A percentile compares a stretch with the other conserved stretches of the same genome.
Conservation (phyloP, 2,797 vertebrate species). For the Ctenopoma kingsleyae region DNA sequence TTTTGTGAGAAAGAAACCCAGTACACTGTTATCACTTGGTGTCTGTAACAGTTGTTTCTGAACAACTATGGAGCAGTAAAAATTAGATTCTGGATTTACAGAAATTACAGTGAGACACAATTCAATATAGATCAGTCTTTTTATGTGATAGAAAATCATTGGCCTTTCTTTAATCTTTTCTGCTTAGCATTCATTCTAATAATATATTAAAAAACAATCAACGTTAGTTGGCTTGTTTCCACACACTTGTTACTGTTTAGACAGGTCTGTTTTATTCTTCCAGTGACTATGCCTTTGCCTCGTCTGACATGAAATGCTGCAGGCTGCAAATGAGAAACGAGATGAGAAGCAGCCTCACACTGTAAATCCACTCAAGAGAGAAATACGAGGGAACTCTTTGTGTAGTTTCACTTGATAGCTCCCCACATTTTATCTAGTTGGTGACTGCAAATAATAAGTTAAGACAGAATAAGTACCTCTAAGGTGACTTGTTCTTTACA, state of each 20-base stretch:
- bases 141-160: too few species aligned
- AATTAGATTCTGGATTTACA: too few species aligned
- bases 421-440: slow-evolving; percentile 21
- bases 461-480: background rate
- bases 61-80: too few species aligned
- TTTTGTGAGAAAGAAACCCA: too few species aligned
- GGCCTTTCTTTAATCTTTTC: background rate
- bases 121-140: too few species aligned
- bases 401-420: slow-evolving; percentile 25
- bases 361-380: slow-evolving; percentile 32
- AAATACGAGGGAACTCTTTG: slow-evolving; percentile 7
- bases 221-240: slow-evolving; percentile 55
- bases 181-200: slow-evolving; percentile 6
- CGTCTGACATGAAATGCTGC: slow-evolving; percentile 36
- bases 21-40: too few species aligned
- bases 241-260: slow-evolving; percentile 26
- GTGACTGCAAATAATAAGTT: slow-evolving; percentile 10
- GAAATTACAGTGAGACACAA: too few species aligned
- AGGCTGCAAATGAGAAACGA: slow-evolving; percentile 31
- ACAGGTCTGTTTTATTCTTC: slow-evolving; percentile 32
- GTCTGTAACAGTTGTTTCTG: too few species aligned
- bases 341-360: slow-evolving; percentile 21
- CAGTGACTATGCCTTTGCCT: slow-evolving; percentile 25
- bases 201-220: slow-evolving; percentile 36
- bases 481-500: background rate